Evolutionary conservation across 2,888 invertebrate species (phyloP), one percentile per base, ranked within the genome.

Genomic region (Incurvaria masculella): DNA sequence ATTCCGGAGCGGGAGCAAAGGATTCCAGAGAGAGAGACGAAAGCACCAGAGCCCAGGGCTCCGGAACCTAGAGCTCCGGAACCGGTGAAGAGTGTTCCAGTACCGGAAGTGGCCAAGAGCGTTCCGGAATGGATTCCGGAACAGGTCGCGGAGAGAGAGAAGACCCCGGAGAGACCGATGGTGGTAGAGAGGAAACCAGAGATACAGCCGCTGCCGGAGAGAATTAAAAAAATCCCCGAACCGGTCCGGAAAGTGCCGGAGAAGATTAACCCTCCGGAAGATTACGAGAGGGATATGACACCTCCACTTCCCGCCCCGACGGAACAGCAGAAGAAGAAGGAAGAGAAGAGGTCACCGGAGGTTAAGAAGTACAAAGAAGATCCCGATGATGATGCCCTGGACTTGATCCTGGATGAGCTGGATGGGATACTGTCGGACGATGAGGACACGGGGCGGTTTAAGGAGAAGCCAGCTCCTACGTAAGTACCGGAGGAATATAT

Each of bases 371-470:
- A 5, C 8, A n/a, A 16, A 16, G 18, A 23, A 10, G 44, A 49
- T 27, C 33, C 21, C 17, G 48, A 49, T 20, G 42, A 26, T 23
- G 75, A 74, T 48, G 76, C 75, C 49, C 58, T 76, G 2, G 74
- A 73, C 51, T 65, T 74, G 47, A 73, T 76, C 21, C 62, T 76
- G 20, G 75, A 66, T 0, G 75, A 75, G 58, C 74, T 78, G 53
- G 75, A 78, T 55, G 73, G 68, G 8, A 74, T 76, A n/a, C 64
- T 76, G 8, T 71, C 72, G 4, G 51, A 51, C 44, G 52, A 49
- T 1, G 75, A 74, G 1, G 74, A 73, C 48, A 54, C 54, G 11
- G 66, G 66, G 1, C 55, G 68, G 44, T 69, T 68, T 54, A 70
- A 70, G 56, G 65, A 66, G 21, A 65, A 62, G 47, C 57, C 16